phyloP scores from a whole-genome alignment of 2,888 invertebrate genomes.

The Papilio demoleus region DNA sequence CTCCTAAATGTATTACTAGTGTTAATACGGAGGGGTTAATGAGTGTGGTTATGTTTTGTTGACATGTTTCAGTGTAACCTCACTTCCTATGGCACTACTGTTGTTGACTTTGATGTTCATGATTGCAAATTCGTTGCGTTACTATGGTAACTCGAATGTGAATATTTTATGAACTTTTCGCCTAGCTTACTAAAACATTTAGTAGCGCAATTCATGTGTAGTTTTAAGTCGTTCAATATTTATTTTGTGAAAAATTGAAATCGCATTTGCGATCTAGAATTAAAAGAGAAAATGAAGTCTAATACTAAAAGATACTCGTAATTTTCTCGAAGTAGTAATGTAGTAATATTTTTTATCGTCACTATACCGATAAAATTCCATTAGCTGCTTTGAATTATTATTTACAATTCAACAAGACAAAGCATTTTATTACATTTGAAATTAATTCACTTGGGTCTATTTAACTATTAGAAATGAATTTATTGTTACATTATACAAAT shows the following conservation, averaged over 20 bases:
- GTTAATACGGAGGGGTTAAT: conserved; percentile 27
- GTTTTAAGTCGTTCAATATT: background rate
- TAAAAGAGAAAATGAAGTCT: too few relatives aligned
- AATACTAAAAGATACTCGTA: too few relatives aligned
- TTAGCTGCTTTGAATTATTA: background rate
- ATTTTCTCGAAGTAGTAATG: too few relatives aligned
- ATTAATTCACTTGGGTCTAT: background rate
- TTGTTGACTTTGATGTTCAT: conserved; percentile 9
- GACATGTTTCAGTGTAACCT: conserved; percentile 16
- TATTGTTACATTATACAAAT: conserved; percentile 3
- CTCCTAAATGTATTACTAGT: conserved; percentile 29
- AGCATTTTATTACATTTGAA: conserved; percentile 1
- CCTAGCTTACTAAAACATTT: background rate
- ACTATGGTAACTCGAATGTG: background rate
- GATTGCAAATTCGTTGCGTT: conserved; percentile 9
- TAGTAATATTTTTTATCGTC: too few relatives aligned
- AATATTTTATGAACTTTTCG: background rate
- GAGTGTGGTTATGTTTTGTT: conserved; percentile 33
- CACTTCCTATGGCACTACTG: background rate
- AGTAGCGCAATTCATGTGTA: background rate
- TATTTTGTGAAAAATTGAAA: background rate
- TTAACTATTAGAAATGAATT: conserved; percentile 3
- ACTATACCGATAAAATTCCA: background rate
- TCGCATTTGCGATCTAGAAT: background rate
- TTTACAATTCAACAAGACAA: background rate